Evolutionary conservation across 2,888 invertebrate genomes (phyloP).

Genomic region (Panzeria rudis): DNA sequence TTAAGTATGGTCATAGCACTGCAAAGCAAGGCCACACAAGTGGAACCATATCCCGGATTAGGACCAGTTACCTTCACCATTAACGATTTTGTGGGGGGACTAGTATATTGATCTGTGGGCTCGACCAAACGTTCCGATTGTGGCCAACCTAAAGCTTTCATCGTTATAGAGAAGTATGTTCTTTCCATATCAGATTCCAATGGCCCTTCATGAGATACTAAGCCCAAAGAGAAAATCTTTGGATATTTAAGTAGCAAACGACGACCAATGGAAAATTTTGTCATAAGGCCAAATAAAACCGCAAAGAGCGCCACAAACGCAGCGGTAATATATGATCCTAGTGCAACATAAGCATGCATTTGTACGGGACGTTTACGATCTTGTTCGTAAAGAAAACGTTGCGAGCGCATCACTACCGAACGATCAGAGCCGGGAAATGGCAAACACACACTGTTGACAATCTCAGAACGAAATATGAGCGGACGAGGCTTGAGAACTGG

Average conservation of each 20-base stretch:
- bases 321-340: conserved; percentile 85
- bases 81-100: conserved; percentile 87
- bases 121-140: conserved; percentile 85
- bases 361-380: conserved; percentile 91
- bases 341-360: conserved; percentile 89
- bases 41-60: conserved; percentile 90
- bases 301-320: conserved; percentile 85
- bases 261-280: conserved; percentile 87
- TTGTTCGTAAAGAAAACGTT: conserved; percentile 88
- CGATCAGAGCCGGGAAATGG: conserved; percentile 94
- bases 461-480: conserved; percentile 84
- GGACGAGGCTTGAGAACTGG: conserved; percentile 86
- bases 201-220: conserved; percentile 88
- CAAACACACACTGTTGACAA: conserved; percentile 86
- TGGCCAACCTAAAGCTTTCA: conserved; percentile 92
- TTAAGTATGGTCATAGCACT: conserved; percentile 90
- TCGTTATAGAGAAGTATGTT: conserved; percentile 87
- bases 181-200: conserved; percentile 86
- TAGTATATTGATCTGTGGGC: conserved; percentile 83
- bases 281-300: conserved; percentile 86
- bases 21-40: conserved; percentile 89
- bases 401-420: conserved; percentile 92
- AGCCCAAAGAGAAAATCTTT: conserved; percentile 89
- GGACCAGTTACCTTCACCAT: conserved; percentile 86
- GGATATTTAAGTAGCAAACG: conserved; percentile 88